A percentile compares a stretch with the other conserved stretches of the same genome.
phyloP scores from a whole-genome alignment of 2,797 vertebrate species.

The Phoxinus dragarum region DNA sequence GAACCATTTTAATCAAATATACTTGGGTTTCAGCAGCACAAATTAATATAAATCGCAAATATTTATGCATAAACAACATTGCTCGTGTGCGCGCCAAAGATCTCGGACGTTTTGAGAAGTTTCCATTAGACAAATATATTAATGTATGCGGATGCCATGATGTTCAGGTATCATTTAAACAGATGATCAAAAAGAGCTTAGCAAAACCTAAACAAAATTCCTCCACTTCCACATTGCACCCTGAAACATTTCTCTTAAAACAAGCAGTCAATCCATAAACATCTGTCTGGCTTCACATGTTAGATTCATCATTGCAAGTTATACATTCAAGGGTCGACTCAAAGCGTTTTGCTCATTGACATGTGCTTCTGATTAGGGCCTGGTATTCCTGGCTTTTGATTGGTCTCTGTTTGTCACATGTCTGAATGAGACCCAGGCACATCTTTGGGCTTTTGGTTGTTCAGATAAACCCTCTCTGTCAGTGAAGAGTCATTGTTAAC shows the following conservation, averaged over 20 bases:
- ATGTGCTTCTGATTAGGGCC: constrained; percentile 74
- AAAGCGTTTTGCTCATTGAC: constrained; percentile 20
- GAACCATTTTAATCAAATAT: not conserved
- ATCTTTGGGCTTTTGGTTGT: constrained; percentile 41
- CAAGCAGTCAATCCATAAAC: constrained; percentile 3
- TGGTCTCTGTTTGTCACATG: constrained; percentile 65
- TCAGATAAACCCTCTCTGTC: constrained; percentile 62
- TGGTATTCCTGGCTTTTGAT: constrained; percentile 63
- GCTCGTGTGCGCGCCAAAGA: not conserved
- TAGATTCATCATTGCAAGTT: constrained; percentile 13
- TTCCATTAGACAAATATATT: not conserved
- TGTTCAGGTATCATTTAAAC: not conserved
- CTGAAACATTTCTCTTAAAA: constrained; percentile 64
- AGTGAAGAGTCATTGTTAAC: constrained; percentile 71
- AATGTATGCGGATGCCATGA: not conserved
- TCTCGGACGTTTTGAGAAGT: not conserved
- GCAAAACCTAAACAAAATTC: constrained; percentile 2
- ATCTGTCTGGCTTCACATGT: constrained; percentile 14
- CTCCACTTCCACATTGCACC: constrained; percentile 51
- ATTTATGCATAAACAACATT: not conserved
- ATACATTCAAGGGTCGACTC: not conserved
- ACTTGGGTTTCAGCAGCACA: not conserved
- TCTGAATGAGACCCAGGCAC: constrained; percentile 53
- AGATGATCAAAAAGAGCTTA: constrained; percentile 15
- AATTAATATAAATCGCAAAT: not conserved